These are phyloP conservation scores for Tragelaphus scriptus DNA, from an alignment of 2,113 vertebrate species.

Conservation along the genomic window DNA sequence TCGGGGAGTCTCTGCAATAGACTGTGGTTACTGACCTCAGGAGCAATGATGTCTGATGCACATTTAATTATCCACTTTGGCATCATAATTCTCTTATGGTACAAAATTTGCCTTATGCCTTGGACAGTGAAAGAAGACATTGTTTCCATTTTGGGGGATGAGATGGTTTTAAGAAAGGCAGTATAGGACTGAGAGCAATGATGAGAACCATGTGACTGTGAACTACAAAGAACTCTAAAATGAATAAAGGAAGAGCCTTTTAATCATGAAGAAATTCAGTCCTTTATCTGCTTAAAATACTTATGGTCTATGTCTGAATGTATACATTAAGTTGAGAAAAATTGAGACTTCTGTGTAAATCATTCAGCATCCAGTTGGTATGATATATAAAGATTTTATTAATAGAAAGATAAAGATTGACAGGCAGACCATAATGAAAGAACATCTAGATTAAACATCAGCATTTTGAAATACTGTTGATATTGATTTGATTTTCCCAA, in stretches of 20 bases:
- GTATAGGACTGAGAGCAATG: background rate
- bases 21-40: conserved; percentile 18
- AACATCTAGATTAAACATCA: conserved; percentile 45
- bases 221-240: conserved; percentile 54
- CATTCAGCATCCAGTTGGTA: background rate
- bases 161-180: background rate
- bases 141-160: background rate
- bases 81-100: conserved; percentile 54
- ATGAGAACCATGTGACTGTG: conserved; percentile 51
- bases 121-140: background rate
- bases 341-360: conserved; percentile 34
- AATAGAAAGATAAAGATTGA: conserved; percentile 42
- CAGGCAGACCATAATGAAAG: conserved; percentile 34
- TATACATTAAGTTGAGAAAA: background rate
- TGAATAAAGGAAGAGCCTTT: conserved; percentile 28
- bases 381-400: conserved; percentile 32
- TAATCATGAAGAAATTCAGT: conserved; percentile 30
- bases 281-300: conserved; percentile 34
- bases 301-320: conserved; percentile 33
- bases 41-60: conserved; percentile 25
- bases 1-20: conserved; percentile 36
- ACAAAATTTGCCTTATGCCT: background rate
- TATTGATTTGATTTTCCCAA: conserved; percentile 48
- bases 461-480: conserved; percentile 37
- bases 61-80: conserved; percentile 50